These are phyloP conservation scores for Tychaedon coryphoeus DNA, from an alignment of 2,113 vertebrate genomes.

Conservation along the genomic window DNA sequence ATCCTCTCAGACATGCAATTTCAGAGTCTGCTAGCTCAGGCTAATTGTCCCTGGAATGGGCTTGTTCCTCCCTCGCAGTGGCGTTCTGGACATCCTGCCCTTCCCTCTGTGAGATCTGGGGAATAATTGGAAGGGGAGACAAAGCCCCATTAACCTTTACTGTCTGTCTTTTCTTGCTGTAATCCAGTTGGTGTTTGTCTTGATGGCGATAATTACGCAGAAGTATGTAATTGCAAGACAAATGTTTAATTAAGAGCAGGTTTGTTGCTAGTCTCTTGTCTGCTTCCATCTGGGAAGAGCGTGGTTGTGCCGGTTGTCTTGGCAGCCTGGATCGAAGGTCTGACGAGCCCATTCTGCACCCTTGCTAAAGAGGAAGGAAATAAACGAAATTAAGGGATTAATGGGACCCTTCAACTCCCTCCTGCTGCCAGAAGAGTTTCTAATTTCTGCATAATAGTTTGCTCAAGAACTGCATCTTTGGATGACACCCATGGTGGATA, in stretches of 20 bases:
- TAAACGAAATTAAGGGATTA: not conserved
- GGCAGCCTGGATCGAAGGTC: not conserved
- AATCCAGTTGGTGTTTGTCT: constrained; percentile 48
- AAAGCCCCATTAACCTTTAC: not conserved
- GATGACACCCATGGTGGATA: fast-evolving
- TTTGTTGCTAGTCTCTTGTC: constrained; percentile 17
- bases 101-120: not conserved
- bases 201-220: not conserved
- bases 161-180: not conserved
- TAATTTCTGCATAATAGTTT: not conserved
- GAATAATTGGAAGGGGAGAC: not conserved
- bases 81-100: not conserved
- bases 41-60: not conserved
- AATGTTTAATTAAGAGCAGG: constrained; percentile 47
- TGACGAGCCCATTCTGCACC: not conserved
- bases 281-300: constrained; percentile 20
- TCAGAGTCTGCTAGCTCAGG: not conserved
- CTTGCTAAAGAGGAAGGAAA: not conserved
- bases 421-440: not conserved
- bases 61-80: not conserved
- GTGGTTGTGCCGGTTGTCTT: not conserved
- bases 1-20: not conserved
- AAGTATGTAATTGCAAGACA: constrained; percentile 18
- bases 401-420: not conserved
- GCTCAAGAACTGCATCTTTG: not conserved